Conservation (phyloP, 2,113 vertebrate genomes). For the Rousettus leschenaultii region DNA sequence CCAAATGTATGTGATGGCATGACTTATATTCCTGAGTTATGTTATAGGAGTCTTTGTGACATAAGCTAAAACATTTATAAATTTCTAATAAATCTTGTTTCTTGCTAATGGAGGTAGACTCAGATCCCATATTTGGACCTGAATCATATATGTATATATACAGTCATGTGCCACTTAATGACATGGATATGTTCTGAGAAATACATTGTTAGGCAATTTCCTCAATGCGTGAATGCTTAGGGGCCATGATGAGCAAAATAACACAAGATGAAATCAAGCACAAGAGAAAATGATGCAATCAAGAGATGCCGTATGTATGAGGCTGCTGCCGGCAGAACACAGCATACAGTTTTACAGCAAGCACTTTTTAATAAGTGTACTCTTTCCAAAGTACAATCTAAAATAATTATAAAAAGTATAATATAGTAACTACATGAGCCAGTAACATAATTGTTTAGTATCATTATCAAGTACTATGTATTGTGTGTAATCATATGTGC, state of each 20-base stretch:
- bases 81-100: background rate
- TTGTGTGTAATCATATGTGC: background rate
- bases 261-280: background rate
- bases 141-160: background rate
- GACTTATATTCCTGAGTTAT: background rate
- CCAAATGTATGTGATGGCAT: background rate
- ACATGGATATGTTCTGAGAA: background rate
- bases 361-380: background rate
- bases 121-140: background rate
- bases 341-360: background rate
- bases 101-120: background rate
- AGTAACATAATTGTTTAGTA: background rate
- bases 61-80: background rate
- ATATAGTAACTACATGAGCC: background rate
- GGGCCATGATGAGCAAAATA: background rate
- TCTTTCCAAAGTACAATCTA: background rate
- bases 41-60: background rate
- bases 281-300: background rate
- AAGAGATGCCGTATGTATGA: background rate
- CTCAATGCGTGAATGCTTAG: background rate
- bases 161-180: background rate
- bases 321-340: background rate
- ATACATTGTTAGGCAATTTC: background rate
- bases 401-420: background rate
- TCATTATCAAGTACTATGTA: background rate